Evolutionary conservation across 2,888 invertebrate species (phyloP), one percentile per base, ranked within the genome.

Genomic region (Volucella inflata): DNA sequence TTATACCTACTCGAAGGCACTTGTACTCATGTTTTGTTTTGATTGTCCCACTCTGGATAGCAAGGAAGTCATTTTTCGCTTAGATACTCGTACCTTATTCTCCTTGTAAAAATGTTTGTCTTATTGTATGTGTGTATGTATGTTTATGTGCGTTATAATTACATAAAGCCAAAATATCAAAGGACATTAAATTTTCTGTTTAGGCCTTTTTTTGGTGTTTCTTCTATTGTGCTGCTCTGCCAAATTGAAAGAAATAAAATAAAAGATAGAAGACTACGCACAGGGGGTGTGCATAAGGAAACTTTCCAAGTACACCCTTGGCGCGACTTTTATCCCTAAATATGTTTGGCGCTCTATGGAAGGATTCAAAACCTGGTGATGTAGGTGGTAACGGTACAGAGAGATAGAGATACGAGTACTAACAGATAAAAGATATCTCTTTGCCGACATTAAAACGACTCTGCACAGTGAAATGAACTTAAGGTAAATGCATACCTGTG

Each of bases 381-480:
- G 30, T 30, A 30, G 64, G 21, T 60, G 44, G 59, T 55, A 65
- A 53, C 38, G 53, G 40, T 17, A 57, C 30, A 68, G 10, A 48
- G 14, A 40, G 21, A 59, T 30, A 64, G 21, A 51, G 42, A 44
- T 38, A 82, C n/a, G n/a, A n/a, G n/a, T n/a, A n/a, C 65, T 55
- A 64, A 75, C 51, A 80, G 80, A 84, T 84, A 84, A 84, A 80
- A 75, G 75, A 76, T 80, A 84, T 79, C 84, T 80, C 75, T 60
- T 65, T 84, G 74, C 64, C 70, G 84, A 59, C 84, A 80, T 84
- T 84, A 53, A 71, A 80, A 80, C 80, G 80, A 80, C 74, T 84
- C 71, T 84, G 75, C 75, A 84, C 80, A 80, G 79, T 84, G 46
- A 71, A 80, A 75, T 79, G 70, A 71, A 75, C 79, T 79, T 84